Evolutionary conservation across 2,113 vertebrate species (phyloP), one percentile per base, ranked within the genome.

Genomic region (Periophthalmodon schlosseri): DNA sequence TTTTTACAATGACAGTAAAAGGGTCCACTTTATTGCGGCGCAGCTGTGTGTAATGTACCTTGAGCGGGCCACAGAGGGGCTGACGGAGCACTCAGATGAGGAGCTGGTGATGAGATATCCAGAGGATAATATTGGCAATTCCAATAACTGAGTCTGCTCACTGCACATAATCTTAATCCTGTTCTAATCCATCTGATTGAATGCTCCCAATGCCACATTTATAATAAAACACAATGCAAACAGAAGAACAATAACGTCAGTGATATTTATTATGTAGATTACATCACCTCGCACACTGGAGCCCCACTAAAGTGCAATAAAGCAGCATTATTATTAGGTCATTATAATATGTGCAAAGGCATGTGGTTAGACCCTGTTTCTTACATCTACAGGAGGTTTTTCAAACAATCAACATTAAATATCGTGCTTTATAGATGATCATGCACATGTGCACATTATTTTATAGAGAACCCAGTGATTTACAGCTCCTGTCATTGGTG

Each of bases 101-200:
- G 74, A 75, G 78, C 81, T 81, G 70, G 76, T 80, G 77, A 87
- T 81, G 85, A 84, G 90, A 85, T 81, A 85, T 87, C 85, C 61
- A 68, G 75, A 83, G 79, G 81, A 87, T 90, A 86, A 91, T 88
- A 82, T 86, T 75, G 81, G 77, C 85, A 84, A 83, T 87, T 85
- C 84, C 80, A 89, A 88, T 86, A 84, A 86, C 77, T 79, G 52
- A 15, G 47, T 36, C 63, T 11, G 46, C 80, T 87, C 73, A 13
- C 69, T 76, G 83, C 84, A 80, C 84, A 82, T 80, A 78, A 79
- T 86, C 86, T 86, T 89, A 89, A 89, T 91, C 89, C 83, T 65
- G 70, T 73, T 89, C 36, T 87, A 87, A 89, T 87, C 86, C 86
- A 72, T 73, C 76, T 80, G 86, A 87, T 80, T 68, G 85, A 87